Base-by-base conservation (phyloP, 2,797 vertebrate species). In the Phaenicophaeus curvirostris region DNA sequence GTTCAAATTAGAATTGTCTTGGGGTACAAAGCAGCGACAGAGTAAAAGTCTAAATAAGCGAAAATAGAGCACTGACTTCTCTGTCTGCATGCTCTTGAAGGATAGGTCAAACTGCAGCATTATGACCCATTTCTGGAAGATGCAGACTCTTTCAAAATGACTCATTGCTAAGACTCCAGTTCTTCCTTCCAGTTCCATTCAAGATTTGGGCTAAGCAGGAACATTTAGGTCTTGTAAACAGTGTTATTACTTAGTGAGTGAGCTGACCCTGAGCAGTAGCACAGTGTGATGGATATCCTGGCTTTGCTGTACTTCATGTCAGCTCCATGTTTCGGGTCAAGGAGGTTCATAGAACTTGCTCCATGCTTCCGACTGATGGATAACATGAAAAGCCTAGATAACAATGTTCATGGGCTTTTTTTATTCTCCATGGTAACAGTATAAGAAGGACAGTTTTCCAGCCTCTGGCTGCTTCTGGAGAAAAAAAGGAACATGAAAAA, bases 341-440 rank as follows among this genome's bases (percentile, higher is more conserved):
- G 41, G 41, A 81, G 11, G 37, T 80, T 89, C 5, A 3, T 39
- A 57, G 5, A 74, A 30, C 44, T 94, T 67, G 25, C 30, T 89
- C 57, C 1, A 4, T 71, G 77, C 74, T 91, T 85, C 92, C 82
- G 73, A 71, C 55, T 74, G 83, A 79, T 39, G 65, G 51, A 59
- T 95, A 74, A 76, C 76, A 76, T 54, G 67, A 90, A 87, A 93
- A 91, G 44, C 31, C 79, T 91, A 73, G 90, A 86, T 75, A 94
- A 75, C 51, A 72, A 66, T 30, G 44, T 74, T 86, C 76, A 74
- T 61, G 53, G 63, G 44, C 21, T 79, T 91, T 91, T 91, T 92
- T 90, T 90, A 61, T 67, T 93, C 71, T 94, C 91, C 85, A 85
- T 91, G 83, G 87, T 90, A 94, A 85, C 85, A 71, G 57, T 28